Base-by-base conservation (phyloP, 2,888 invertebrate genomes). In the Zhuqinia jingwanae region DNA sequence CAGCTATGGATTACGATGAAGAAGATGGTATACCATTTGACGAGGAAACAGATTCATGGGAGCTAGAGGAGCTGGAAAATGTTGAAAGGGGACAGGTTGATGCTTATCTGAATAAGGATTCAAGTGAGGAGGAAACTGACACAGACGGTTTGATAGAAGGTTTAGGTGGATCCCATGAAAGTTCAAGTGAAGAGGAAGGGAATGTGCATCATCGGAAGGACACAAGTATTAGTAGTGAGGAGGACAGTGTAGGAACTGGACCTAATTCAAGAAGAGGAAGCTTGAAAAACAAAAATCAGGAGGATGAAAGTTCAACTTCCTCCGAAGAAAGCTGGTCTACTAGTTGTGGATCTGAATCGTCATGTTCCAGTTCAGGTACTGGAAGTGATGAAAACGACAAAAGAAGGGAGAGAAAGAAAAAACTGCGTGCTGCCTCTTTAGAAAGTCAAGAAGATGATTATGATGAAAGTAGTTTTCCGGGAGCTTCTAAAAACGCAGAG, bases 11-110 rank as follows among this genome's bases (percentile, higher is more conserved):
- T 53, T 75, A 36, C 17, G 50, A 36, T 1, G 73, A 30, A 0
- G 73, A 75, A 0, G 50, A 1, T 75, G 27, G 10, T 75, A 30
- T 75, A n/a, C 73, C 73, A 10, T 75, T 17, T 53, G 73, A 75
- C n/a, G 73, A 75, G 1, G 73, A 50, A 8, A 75, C 73, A 11
- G 73, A 75, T 25, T 75, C 73, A 3, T 75, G 73, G 73, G 73
- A 75, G 5, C 27, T 75, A 27, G 73, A 75, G n/a, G 73, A 17
- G 0, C 20, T 75, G 30, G 73, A 75, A 20, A 1, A 75, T 17
- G 0, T 75, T 5, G 53, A 75, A 1, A 30, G 53, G 3, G 73
- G 36, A 25, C 22, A 1, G 17, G 20, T 0, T 1, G 25, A 36
- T 2, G 30, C 1, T 20, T 20, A 27, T 20, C 20, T 13, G 5